A percentile compares a stretch with the other conserved stretches of the same genome.
These are phyloP conservation scores for Drosophila kepulauana DNA, from an alignment of 1,140 invertebrate species.

Conservation along the genomic window DNA sequence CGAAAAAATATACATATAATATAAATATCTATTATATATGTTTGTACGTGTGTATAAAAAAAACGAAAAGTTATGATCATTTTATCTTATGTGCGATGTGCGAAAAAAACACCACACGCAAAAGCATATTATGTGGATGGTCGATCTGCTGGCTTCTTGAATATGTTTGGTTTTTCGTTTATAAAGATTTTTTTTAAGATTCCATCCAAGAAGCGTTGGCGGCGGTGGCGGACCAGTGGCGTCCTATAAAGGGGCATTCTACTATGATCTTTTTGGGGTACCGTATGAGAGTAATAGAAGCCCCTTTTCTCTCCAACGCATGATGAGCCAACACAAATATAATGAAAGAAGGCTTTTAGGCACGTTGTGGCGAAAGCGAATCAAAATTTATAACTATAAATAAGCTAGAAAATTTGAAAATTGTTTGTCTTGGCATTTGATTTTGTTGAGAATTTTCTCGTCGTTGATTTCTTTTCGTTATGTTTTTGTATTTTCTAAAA, in stretches of 20 bases:
- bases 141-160: not conserved
- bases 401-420: conserved; percentile 67
- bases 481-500: conserved; percentile 14
- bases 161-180: conserved; percentile 34
- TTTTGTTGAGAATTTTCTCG: conserved; percentile 42
- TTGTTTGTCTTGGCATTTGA: conserved; percentile 59
- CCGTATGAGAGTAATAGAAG: not conserved
- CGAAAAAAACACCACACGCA: conserved; percentile 29
- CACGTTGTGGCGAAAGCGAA: conserved; percentile 53
- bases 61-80: conserved; percentile 66
- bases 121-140: conserved; percentile 42
- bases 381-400: conserved; percentile 69
- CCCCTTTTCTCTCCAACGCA: conserved; percentile 10
- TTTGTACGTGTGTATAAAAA: conserved; percentile 3
- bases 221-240: conserved; percentile 15
- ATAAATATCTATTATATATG: not conserved
- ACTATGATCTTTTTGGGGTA: not conserved
- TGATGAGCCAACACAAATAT: not conserved
- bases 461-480: conserved; percentile 4
- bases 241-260: not conserved
- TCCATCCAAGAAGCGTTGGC: conserved; percentile 48
- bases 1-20: conserved; percentile 21
- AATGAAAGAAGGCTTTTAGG: conserved; percentile 26
- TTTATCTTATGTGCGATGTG: conserved; percentile 65
- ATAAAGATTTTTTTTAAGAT: conserved; percentile 48